A percentile compares a stretch with the other conserved stretches of the same genome.
phyloP scores from a whole-genome alignment of 2,797 vertebrate genomes.

The Poecilia wingei region DNA sequence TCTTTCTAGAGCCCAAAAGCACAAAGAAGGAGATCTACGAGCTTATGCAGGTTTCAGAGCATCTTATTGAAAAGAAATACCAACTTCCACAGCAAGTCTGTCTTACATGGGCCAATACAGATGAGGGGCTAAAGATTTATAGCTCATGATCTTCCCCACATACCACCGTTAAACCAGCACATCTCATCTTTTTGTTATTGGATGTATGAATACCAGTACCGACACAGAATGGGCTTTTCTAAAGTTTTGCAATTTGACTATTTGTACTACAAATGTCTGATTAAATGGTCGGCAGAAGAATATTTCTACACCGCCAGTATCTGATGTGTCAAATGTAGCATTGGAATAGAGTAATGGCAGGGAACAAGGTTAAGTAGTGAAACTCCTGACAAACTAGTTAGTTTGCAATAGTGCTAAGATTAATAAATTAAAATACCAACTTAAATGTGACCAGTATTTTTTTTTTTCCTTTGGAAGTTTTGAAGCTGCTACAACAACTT shows the following conservation, averaged over 20 bases:
- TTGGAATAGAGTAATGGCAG: not conserved
- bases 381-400: not conserved
- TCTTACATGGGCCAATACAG: conserved; percentile 43
- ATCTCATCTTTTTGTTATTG: conserved; percentile 40
- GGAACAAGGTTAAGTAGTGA: not conserved
- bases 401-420: not conserved
- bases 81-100: conserved; percentile 40
- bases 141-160: conserved; percentile 31
- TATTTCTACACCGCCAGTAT: not conserved
- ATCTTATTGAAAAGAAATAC: conserved; percentile 45
- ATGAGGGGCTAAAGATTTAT: conserved; percentile 32
- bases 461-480: not conserved
- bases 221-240: conserved; percentile 13
- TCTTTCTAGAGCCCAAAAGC: conserved; percentile 99
- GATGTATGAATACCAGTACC: conserved; percentile 19
- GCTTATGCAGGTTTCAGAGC: conserved; percentile 93
- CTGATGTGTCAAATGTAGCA: not conserved
- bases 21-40: conserved; percentile 99
- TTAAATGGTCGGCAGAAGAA: not conserved
- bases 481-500: not conserved
- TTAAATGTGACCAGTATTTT: not conserved
- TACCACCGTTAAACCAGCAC: conserved; percentile 31
- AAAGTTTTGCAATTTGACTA: conserved; percentile 8
- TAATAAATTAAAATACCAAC: not conserved
- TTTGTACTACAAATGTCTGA: conserved; percentile 5